Base-by-base conservation (phyloP, 2,888 invertebrate genomes). In the Archips crataeganus region DNA sequence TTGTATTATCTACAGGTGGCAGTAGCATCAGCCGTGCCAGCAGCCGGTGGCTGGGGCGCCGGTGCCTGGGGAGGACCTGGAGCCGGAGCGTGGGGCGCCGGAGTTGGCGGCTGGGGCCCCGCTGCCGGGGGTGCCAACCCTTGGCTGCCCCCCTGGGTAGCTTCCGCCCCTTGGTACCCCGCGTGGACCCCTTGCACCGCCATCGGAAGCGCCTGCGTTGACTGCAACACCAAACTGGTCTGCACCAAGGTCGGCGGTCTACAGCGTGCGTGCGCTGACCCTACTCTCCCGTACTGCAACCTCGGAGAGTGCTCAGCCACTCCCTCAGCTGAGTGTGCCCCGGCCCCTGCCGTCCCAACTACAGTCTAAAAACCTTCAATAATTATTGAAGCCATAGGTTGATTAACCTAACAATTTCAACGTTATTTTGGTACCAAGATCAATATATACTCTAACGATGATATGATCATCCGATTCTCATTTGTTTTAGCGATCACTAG, bases 301-400 rank as follows among this genome's bases (percentile, higher is more conserved):
- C 84, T 90, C 10, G 94, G 94, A n/a, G 85, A 86, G 72, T 94
- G 94, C 81, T 93, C 94, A 0, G 93, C 92, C 8, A 93, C 93
- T 0, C 92, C 94, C 0, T 75, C 91, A 1, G 87, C 78, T 0
- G 91, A 86, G 70, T 94, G 94, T 71, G 87, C 86, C 0, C 84
- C 87, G 0, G 76, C 79, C 1, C 54, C 79, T 6, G 76, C 63
- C 0, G 78, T 66, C 3, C 76, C 80, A 1, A 69, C 77, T 8
- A 64, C 76, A n/a, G 71, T 64, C 62, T 75, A 78, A 81, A 49
- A 75, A 47, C 39, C 47, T 13, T 8, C 3, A 23, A n/a, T 23
- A 47, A 63, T 47, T 32, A 57, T 32, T 57, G 57, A 32, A 57
- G 6, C 57, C 10, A n/a, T n/a, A n/a, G n/a, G n/a, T 32, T 11